Evolutionary conservation across 2,797 vertebrate genomes (phyloP).

Genomic region (Tiaroga cobitis): DNA sequence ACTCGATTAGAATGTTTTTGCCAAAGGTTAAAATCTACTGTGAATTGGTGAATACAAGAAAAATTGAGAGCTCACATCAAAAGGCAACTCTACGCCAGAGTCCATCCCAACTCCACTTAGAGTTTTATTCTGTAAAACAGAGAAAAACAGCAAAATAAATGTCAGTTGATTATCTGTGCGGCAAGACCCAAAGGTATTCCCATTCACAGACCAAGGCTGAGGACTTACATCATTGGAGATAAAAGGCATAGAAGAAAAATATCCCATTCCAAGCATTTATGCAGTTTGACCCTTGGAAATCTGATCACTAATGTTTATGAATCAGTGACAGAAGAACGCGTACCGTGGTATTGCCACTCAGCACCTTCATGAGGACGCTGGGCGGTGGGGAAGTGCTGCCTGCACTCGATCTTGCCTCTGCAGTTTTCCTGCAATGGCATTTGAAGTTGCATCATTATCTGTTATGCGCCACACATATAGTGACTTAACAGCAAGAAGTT

Average conservation of each 20-base stretch:
- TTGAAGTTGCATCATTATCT: slow-evolving; percentile 16
- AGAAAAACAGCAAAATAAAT: slow-evolving; percentile 46
- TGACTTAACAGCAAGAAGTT: not conserved
- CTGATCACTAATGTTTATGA: slow-evolving; percentile 3
- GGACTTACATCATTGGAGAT: not conserved
- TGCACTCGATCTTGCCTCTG: slow-evolving; percentile 70
- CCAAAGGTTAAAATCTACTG: not conserved
- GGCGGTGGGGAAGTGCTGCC: slow-evolving; percentile 68
- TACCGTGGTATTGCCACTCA: slow-evolving; percentile 84
- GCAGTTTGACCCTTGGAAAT: not conserved
- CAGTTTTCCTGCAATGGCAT: slow-evolving; percentile 75
- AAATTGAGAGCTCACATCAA: slow-evolving; percentile 80
- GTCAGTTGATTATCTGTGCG: not conserved
- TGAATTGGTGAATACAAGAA: not conserved
- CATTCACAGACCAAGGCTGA: not conserved
- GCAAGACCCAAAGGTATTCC: not conserved
- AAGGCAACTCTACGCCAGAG: slow-evolving; percentile 72
- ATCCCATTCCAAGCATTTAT: slow-evolving; percentile 20
- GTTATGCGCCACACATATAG: not conserved
- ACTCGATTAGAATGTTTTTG: not conserved
- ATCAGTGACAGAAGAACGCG: slow-evolving; percentile 60
- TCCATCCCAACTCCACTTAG: slow-evolving; percentile 88
- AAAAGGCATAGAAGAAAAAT: slow-evolving; percentile 20
- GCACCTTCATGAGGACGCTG: slow-evolving; percentile 90
- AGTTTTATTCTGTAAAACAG: slow-evolving; percentile 85